Conservation (phyloP, 2,113 vertebrate species). For the Ailurus styani region DNA sequence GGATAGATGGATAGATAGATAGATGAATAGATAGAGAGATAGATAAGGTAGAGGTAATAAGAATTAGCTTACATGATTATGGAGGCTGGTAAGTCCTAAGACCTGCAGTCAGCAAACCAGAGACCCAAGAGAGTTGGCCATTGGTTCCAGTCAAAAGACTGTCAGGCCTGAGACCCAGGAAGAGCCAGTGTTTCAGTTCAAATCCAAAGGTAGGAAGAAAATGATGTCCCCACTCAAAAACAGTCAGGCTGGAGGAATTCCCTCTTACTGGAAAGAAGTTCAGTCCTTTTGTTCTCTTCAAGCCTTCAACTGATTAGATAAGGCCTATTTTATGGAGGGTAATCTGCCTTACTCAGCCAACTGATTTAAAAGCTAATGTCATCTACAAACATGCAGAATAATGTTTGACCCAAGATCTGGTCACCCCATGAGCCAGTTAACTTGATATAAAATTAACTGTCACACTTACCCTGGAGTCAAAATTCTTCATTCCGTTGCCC, state of each 20-base stretch:
- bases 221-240: not conserved
- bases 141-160: not conserved
- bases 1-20: not conserved
- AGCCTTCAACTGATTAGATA: not conserved
- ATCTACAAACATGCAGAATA: not conserved
- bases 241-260: not conserved
- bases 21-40: not conserved
- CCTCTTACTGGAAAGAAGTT: not conserved
- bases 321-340: not conserved
- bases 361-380: not conserved
- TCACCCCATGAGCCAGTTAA: not conserved
- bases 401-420: not conserved
- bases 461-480: not conserved
- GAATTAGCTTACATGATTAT: not conserved
- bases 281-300: not conserved
- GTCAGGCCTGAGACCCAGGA: not conserved
- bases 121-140: too few relatives aligned
- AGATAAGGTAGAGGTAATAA: not conserved
- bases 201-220: not conserved
- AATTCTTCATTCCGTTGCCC: not conserved
- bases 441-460: not conserved
- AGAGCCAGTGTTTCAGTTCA: not conserved
- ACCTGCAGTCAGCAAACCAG: not conserved
- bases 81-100: not conserved
- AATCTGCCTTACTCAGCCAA: not conserved